Conservation (phyloP, 2,113 vertebrate genomes). For the Acanthisitta chloris region DNA sequence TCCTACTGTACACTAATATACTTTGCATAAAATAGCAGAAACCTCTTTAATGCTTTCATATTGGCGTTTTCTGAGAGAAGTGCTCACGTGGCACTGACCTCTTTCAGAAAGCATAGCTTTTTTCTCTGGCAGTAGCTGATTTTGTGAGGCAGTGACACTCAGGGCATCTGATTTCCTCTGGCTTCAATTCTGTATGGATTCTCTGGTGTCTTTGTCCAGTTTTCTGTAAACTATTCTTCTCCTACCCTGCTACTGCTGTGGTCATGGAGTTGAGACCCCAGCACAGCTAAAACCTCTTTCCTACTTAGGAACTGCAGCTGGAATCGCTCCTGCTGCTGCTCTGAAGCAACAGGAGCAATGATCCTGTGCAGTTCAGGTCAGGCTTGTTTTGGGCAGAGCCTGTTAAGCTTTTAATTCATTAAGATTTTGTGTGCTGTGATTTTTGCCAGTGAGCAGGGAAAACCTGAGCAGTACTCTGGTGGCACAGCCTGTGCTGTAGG, state of each 20-base stretch:
- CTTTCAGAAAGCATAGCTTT: neutral
- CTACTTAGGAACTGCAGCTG: neutral
- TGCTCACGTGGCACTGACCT: neutral
- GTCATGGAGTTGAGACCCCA: neutral
- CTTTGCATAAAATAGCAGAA: neutral
- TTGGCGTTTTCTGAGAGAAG: neutral
- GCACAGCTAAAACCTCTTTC: neutral
- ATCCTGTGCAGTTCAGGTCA: neutral
- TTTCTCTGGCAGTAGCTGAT: neutral
- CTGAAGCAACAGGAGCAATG: neutral
- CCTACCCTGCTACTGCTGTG: neutral
- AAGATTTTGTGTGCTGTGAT: neutral
- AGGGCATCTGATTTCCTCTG: neutral
- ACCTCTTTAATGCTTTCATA: neutral
- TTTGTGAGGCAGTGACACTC: neutral
- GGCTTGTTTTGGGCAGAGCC: neutral
- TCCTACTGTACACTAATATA: neutral
- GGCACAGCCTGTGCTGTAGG: neutral
- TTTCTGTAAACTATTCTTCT: neutral
- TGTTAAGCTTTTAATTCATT: neutral
- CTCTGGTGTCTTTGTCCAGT: neutral
- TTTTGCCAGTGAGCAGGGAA: neutral
- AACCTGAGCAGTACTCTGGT: neutral
- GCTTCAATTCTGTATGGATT: neutral
- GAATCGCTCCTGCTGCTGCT: neutral